Evolutionary conservation across 2,888 invertebrate species (phyloP), one percentile per base, ranked within the genome.

Genomic region (Orthosia incerta): DNA sequence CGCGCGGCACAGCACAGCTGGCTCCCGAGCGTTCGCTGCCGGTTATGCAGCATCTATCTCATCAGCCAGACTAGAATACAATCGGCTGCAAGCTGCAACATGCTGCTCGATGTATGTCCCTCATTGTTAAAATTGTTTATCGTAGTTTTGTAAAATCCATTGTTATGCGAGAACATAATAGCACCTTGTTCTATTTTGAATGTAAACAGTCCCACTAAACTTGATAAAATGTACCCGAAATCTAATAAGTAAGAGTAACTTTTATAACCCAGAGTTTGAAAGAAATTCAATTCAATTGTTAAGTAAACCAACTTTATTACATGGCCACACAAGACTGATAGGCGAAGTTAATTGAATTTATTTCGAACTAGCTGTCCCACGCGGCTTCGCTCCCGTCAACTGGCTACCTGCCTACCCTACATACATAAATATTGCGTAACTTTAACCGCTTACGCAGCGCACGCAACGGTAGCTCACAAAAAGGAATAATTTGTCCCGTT

Each of bases 1-100:
- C 69, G 60, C 64, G 71, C 64, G 61, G 66, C 83, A 64, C 64
- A 62, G 69, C 82, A 64, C 89, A 89, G 84, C 82, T 87, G 88
- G 80, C 71, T 70, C 76, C 56, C 73, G 73, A 77, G 64, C 67
- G 39, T 74, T 79, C 67, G 50, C 72, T 73, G 65, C 72, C 73
- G 66, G 55, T 83, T 72, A 78, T 68, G 70, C 59, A 76, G 51
- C 62, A 57, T 61, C 59, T 68, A 73, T 73, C 55, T 76, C 63
- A 68, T 56, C 71, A 70, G 18, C 26, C 56, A 59, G 31, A 65
- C 51, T 46, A 48, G 53, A 71, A 61, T 74, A 64, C 63, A 74
- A 71, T 57, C 56, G 56, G 61, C 53, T 50, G 63, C 59, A 63
- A 39, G 55, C 74, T 70, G 50, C 59, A 61, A 51, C 50, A 57